Conservation (phyloP, 2,797 vertebrate species). For the Eulemur rubriventer region DNA sequence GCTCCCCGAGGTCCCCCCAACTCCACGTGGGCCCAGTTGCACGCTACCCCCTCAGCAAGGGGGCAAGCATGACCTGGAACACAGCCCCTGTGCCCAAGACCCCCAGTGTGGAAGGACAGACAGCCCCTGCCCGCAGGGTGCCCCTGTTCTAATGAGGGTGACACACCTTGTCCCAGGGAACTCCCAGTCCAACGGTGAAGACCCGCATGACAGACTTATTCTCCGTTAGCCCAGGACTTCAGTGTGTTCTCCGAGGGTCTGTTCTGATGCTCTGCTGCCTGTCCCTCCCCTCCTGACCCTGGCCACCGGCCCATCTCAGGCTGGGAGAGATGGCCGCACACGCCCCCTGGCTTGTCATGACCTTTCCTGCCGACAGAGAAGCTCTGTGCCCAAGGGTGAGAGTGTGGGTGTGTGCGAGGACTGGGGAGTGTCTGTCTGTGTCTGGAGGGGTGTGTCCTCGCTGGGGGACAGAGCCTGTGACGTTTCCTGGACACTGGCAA, state of each 20-base stretch:
- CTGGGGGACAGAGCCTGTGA: neutral
- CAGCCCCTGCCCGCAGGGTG: neutral
- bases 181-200: neutral
- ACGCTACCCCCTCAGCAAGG: neutral
- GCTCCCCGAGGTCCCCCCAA: neutral
- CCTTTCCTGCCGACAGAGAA: neutral
- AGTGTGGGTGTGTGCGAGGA: neutral
- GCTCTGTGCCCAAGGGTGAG: fast-evolving
- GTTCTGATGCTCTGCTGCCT: neutral
- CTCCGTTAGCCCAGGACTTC: no score
- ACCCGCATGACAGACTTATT: neutral
- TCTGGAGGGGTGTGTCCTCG: neutral
- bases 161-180: neutral
- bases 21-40: neutral
- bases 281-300: no score
- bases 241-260: neutral
- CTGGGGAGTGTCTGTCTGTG: neutral
- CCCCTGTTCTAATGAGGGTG: neutral
- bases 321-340: neutral
- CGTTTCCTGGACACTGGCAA: neutral
- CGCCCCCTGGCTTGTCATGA: neutral
- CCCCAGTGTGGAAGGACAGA: neutral
- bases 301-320: neutral
- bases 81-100: neutral
- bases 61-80: neutral